These are phyloP conservation scores for Flexamia atlantica DNA, from an alignment of 2,888 invertebrate genomes.

Conservation along the genomic window DNA sequence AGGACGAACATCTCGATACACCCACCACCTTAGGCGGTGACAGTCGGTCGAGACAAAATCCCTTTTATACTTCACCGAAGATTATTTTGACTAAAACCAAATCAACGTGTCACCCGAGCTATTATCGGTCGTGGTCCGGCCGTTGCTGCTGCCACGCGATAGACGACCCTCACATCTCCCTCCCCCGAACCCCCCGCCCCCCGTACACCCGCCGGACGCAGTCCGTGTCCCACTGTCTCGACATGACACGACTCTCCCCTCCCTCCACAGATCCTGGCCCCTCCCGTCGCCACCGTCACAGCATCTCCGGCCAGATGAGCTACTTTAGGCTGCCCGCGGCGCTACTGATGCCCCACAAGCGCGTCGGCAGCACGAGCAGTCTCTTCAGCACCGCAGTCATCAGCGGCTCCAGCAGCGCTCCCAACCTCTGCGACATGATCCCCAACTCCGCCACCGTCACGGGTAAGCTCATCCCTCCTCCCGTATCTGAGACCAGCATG, in stretches of 20 bases:
- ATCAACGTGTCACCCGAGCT: constrained; percentile 16
- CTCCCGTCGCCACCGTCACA: constrained; percentile 93
- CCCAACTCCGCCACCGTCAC: constrained; percentile 85
- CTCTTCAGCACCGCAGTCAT: constrained; percentile 98
- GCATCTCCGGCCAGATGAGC: constrained; percentile 97
- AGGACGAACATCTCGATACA: not conserved
- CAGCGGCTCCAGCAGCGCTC: constrained; percentile 95
- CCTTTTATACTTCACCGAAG: constrained; percentile 46
- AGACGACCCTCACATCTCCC: constrained; percentile 40
- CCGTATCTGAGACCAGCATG: not conserved
- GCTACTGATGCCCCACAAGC: constrained; percentile 79
- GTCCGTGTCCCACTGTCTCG: constrained; percentile 62
- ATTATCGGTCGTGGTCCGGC: not conserved
- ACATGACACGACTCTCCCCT: constrained; percentile 63
- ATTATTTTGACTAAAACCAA: constrained; percentile 59
- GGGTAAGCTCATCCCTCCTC: constrained; percentile 76
- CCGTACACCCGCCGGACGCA: constrained; percentile 55
- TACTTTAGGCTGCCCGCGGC: constrained; percentile 88
- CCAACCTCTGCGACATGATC: constrained; percentile 92
- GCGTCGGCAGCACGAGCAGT: constrained; percentile 86
- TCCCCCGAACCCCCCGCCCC: constrained; percentile 37
- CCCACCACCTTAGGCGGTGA: not conserved
- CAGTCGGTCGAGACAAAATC: not conserved
- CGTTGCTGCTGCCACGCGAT: constrained; percentile 46
- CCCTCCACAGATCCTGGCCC: constrained; percentile 69